These are phyloP conservation scores for Hypolimnas misippus DNA, from an alignment of 2,888 invertebrate species.

Conservation along the genomic window DNA sequence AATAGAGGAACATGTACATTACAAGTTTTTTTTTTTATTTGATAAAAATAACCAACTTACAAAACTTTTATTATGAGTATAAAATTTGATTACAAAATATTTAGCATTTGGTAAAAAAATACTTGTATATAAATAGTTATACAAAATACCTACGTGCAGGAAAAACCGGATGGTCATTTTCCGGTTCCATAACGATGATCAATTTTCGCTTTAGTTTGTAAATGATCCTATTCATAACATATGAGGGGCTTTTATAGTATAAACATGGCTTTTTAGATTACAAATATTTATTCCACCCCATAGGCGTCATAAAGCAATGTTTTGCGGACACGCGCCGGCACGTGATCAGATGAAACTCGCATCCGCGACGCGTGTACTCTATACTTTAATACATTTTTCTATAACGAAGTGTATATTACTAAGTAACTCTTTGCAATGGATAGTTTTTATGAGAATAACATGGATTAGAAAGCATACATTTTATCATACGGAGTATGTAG, in stretches of 20 bases:
- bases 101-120: too few relatives aligned
- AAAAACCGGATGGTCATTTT: constrained; percentile 35
- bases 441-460: background rate
- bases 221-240: constrained; percentile 52
- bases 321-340: constrained; percentile 62
- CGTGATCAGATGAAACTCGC: constrained; percentile 54
- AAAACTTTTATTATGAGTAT: too few relatives aligned
- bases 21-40: too few relatives aligned
- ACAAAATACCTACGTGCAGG: background rate
- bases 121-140: too few relatives aligned
- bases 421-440: constrained; percentile 24
- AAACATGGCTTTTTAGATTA: constrained; percentile 63
- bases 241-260: constrained; percentile 54
- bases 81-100: too few relatives aligned
- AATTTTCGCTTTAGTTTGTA: constrained; percentile 42
- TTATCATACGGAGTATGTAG: too few relatives aligned
- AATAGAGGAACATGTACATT: too few relatives aligned
- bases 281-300: constrained; percentile 68
- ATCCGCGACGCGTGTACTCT: constrained; percentile 42
- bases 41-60: too few relatives aligned
- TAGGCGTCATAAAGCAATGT: constrained; percentile 48
- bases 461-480: background rate
- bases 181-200: constrained; percentile 38
- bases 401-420: constrained; percentile 18
- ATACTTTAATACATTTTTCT: constrained; percentile 33